Evolutionary conservation across 2,888 invertebrate genomes (phyloP).

Genomic region (Thysanoteuthis rhombus): DNA sequence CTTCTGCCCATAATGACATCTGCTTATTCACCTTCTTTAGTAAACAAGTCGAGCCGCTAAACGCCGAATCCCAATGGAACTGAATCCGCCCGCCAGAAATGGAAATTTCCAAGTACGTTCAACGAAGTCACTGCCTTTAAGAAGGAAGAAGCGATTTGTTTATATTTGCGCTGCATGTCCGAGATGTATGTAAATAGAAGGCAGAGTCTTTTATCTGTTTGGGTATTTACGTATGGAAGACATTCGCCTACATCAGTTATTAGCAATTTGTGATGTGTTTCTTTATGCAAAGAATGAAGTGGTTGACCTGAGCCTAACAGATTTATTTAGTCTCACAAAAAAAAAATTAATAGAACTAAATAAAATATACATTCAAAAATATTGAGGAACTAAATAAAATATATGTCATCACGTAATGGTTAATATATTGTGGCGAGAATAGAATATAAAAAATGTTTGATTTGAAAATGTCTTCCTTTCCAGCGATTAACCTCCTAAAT

Average conservation of each 20-base stretch:
- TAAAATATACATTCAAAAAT: not conserved
- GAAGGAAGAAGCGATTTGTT: not conserved
- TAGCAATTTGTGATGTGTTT: not conserved
- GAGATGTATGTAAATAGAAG: not conserved
- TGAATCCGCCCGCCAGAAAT: conserved; percentile 12
- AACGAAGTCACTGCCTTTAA: not conserved
- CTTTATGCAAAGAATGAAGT: not conserved
- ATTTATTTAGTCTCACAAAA: not conserved
- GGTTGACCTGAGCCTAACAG: not conserved
- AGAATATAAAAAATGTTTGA: not conserved
- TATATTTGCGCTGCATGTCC: not conserved
- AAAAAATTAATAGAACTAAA: not conserved
- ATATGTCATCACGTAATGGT: not conserved
- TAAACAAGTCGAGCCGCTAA: not conserved
- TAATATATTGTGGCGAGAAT: not conserved
- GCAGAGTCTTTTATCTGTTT: not conserved
- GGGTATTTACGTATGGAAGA: not conserved
- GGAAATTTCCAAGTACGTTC: not conserved
- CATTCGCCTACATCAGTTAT: not conserved
- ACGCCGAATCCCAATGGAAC: not conserved
- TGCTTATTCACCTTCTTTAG: conserved; percentile 12
- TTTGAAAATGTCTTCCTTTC: not conserved
- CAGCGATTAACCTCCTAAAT: not conserved
- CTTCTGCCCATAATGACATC: not conserved
- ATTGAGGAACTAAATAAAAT: no score